A percentile compares a stretch with the other conserved stretches of the same genome.
phyloP scores from a whole-genome alignment of 2,888 invertebrate genomes.

The Melinaea marsaeus region DNA sequence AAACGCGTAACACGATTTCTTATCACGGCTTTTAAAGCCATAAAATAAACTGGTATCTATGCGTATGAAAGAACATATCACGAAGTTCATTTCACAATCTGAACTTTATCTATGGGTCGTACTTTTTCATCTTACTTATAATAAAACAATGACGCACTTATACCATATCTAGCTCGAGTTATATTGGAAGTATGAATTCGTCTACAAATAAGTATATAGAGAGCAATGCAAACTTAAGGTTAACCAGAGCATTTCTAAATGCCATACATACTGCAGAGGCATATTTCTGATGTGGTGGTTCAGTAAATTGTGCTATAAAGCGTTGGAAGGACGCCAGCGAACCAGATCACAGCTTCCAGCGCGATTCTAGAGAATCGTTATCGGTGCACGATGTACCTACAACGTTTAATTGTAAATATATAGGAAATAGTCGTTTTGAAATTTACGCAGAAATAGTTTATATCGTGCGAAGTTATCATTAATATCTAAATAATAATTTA shows the following conservation, averaged over 20 bases:
- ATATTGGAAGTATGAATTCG: no score
- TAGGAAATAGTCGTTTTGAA: background rate
- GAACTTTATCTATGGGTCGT: conserved; percentile 38
- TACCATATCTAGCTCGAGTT: no score
- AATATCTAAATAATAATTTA: no score
- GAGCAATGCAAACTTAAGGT: background rate
- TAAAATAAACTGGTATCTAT: background rate
- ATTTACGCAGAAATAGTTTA: background rate
- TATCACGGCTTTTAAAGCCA: background rate
- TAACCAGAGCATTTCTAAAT: conserved; percentile 28
- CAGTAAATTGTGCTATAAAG: conserved; percentile 58
- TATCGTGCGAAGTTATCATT: no score
- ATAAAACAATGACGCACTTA: no score
- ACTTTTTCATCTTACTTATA: no score
- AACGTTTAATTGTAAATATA: conserved; percentile 3
- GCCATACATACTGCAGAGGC: conserved; percentile 34
- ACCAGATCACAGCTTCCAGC: conserved; percentile 42
- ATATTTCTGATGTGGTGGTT: conserved; percentile 43
- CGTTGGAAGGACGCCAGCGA: conserved; percentile 58
- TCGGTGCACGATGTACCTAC: conserved; percentile 19
- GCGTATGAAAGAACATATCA: no score
- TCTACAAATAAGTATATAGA: background rate
- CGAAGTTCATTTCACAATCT: conserved; percentile 5
- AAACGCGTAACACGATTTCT: background rate
- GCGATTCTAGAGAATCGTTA: conserved; percentile 29